A percentile compares a stretch with the other conserved stretches of the same genome.
Conservation (phyloP, 2,113 vertebrate species). For the Python bivittatus region DNA sequence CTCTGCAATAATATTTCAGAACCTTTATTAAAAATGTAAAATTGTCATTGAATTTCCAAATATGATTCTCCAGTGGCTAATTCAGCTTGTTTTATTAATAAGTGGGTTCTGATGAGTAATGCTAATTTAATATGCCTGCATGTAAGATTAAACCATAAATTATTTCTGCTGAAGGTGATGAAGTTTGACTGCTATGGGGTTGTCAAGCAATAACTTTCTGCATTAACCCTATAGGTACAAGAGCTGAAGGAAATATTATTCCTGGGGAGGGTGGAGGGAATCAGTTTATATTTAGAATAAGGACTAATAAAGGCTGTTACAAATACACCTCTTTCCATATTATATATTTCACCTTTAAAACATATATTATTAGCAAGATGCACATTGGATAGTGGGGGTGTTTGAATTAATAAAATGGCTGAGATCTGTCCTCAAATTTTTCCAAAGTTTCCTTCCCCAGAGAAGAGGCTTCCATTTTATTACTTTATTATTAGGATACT, state of each 20-base stretch:
- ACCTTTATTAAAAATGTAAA: conserved; percentile 87
- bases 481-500: neutral
- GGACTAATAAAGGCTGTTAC: conserved; percentile 3
- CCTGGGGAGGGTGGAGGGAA: conserved; percentile 20
- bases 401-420: neutral
- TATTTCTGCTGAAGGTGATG: conserved; percentile 79
- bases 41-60: conserved; percentile 84
- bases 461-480: neutral
- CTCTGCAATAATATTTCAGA: conserved; percentile 79
- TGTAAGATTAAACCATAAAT: conserved; percentile 86
- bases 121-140: conserved; percentile 79
- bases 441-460: neutral
- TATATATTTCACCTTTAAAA: neutral
- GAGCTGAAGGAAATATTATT: conserved; percentile 23
- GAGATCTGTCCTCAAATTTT: neutral
- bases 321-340: neutral
- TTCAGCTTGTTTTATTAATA: conserved; percentile 86
- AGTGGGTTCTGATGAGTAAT: conserved; percentile 81
- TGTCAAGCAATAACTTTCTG: conserved; percentile 61
- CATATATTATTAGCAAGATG: neutral
- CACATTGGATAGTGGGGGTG: neutral
- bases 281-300: conserved; percentile 30
- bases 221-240: conserved; percentile 64
- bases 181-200: conserved; percentile 63
- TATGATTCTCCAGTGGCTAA: conserved; percentile 81